Base-by-base conservation (phyloP, 1,140 invertebrate species). In the Leucophenga varia region DNA sequence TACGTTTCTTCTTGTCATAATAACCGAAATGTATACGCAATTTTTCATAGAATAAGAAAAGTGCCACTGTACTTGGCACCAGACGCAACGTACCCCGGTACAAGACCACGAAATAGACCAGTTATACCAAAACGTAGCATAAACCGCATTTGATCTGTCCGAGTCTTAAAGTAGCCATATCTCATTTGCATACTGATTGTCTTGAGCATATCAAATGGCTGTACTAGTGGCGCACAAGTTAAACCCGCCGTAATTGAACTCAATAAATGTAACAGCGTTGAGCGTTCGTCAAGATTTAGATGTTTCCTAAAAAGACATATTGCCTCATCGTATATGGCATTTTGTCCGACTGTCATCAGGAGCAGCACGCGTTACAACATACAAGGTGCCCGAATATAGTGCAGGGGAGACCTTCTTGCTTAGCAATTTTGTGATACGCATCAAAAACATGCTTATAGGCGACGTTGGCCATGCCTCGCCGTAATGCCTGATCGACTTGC, bases 241-340 rank as follows among this genome's bases (percentile, higher is more conserved):
- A 49, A 18, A 1, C 49, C 57, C 3, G 61, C 52, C 2, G 57
- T 47, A 3, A 47, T 13, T 0, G 61, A 60, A n/a, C 61, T 64
- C 0, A 50, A 16, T 10, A 61, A 20, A 13, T 64, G 61, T 16
- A 64, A 12, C 0, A n/a, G 7, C 1, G 42, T 61, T 25, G 22
- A 25, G 10, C 10, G 5, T 5, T 25, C 10, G 22, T 5, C 22
- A 6, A 25, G 22, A 10, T 5, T 10, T 10, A 25, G 22, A 25
- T 25, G 10, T 10, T 25, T 25, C 10, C 5, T 25, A 25, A 6
- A 25, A n/a, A n/a, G n/a, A 5, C 22, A 25, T 2, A 10, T 64
- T 64, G 12, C 61, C 54, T 65, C 57, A 53, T 64, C 61, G 13
- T 64, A 64, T 6, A 52, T 17, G 0, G 55, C 61, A 49, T 52